Conservation (phyloP, 2,888 invertebrate species). For the Cephus nigrinus region DNA sequence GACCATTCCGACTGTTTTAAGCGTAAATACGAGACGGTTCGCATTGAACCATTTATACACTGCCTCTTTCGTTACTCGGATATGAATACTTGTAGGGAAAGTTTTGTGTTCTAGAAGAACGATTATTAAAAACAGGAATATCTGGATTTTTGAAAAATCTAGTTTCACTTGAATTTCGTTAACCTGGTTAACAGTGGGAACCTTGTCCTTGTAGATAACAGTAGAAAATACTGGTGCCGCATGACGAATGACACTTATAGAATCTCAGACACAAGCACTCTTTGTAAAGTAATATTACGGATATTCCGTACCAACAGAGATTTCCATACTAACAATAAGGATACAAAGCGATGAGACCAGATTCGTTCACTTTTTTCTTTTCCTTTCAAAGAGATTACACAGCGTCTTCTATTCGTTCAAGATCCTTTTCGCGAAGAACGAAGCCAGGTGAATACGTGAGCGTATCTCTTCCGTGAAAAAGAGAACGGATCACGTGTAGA, state of each 20-base stretch:
- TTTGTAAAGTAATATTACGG: not conserved
- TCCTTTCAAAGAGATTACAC: not conserved
- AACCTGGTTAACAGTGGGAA: not conserved
- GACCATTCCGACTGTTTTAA: not conserved
- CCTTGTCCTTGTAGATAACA: not conserved
- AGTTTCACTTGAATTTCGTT: not conserved
- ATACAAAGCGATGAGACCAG: not conserved
- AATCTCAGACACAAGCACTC: not conserved
- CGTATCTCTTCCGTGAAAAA: conserved; percentile 9
- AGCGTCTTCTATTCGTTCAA: not conserved
- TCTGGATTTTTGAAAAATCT: not conserved
- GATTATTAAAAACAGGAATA: not conserved
- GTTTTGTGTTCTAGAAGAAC: not conserved
- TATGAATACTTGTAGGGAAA: not conserved
- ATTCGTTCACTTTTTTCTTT: not conserved
- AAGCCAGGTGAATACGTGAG: conserved; percentile 5
- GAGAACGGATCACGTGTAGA: conserved; percentile 9
- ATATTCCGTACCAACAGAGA: not conserved
- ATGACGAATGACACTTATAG: not conserved
- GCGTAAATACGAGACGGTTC: not conserved
- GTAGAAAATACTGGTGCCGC: not conserved
- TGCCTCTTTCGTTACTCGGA: not conserved
- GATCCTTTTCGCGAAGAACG: conserved; percentile 8
- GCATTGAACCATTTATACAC: not conserved
- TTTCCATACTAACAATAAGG: not conserved